Evolutionary conservation across 2,113 vertebrate genomes (phyloP), one percentile per base, ranked within the genome.

Genomic region (Pygoscelis adeliae): DNA sequence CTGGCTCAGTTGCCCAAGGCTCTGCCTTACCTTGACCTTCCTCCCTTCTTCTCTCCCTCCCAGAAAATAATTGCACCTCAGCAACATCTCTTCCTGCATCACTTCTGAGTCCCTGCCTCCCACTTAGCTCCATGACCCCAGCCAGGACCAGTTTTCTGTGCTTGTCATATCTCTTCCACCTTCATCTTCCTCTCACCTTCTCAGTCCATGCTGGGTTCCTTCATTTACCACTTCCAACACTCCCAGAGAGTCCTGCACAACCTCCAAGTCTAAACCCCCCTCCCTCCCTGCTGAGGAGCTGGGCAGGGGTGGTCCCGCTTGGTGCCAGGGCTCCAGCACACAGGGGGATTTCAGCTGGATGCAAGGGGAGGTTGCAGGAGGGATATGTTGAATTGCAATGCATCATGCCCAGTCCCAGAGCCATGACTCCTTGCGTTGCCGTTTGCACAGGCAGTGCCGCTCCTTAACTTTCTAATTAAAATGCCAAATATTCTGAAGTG

Each of bases 361-460:
- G 26, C n/a, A 34, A 84, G 49, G 19, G 2, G 15, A 83, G 8
- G 42, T n/a, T n/a, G 15, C 21, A 32, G 56, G n/a, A 72, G 26
- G 53, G 15, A 55, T 26, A 4, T 0, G 5, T 29, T 42, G 56
- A 4, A 7, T 63, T 42, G 42, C 25, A 34, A 19, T 3, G 27
- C 42, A 7, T 36, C 46, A 4, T 12, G 3, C 13, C 63, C 27
- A 0, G 5, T 11, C 47, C 49, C 8, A 2, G 40, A 86, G 12
- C 30, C 55, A 18, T 6, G 5, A 0, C 2, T 36, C 14, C 30
- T 27, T 3, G 17, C 1, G 0, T 1, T n/a, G 8, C 42, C 5
- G 1, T 32, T 46, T 36, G 53, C 62, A 30, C 21, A 63, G 38
- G 32, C 34, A 83, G 17, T 36, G 47, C 46, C 32, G 25, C 38